Evolutionary conservation across 2,888 invertebrate genomes (phyloP).

Genomic region (Drosophila affinis): DNA sequence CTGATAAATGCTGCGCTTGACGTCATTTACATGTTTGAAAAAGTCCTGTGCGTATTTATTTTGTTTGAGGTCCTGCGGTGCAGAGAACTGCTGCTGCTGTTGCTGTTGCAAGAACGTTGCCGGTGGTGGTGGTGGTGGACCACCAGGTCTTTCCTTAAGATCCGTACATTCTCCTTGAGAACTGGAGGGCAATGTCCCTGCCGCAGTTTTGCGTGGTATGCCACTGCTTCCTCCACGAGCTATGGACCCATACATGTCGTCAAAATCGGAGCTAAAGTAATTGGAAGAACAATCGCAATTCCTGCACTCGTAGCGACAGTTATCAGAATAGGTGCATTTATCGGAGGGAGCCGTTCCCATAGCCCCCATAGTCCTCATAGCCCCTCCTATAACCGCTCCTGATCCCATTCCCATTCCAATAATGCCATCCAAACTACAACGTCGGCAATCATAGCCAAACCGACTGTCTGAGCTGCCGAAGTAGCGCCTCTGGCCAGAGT

Average conservation of each 20-base stretch:
- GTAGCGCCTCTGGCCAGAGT: conserved; percentile 80
- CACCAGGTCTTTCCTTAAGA: conserved; percentile 22
- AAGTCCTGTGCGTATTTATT: conserved; percentile 84
- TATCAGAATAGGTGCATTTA: conserved; percentile 83
- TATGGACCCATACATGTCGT: conserved; percentile 81
- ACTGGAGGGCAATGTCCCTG: conserved; percentile 76
- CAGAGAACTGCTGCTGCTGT: conserved; percentile 53
- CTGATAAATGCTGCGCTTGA: conserved; percentile 83
- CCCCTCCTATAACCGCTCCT: conserved; percentile 16
- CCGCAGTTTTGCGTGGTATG: conserved; percentile 80
- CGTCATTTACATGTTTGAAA: conserved; percentile 84
- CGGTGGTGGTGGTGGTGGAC: conserved; percentile 44
- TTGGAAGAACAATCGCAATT: conserved; percentile 84
- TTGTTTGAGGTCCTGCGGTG: conserved; percentile 80
- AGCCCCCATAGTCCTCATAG: conserved; percentile 37
- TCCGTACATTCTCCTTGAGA: conserved; percentile 39
- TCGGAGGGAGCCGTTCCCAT: conserved; percentile 62
- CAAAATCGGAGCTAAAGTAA: conserved; percentile 84
- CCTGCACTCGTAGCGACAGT: conserved; percentile 83
- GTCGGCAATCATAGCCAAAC: conserved; percentile 82
- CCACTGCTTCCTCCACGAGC: conserved; percentile 73
- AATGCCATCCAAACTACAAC: conserved; percentile 82
- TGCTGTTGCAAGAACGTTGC: conserved; percentile 28
- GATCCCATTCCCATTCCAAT: conserved; percentile 33
- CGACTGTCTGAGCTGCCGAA: conserved; percentile 84